Conservation (phyloP, 2,888 invertebrate species). For the Coelinius sp. region DNA sequence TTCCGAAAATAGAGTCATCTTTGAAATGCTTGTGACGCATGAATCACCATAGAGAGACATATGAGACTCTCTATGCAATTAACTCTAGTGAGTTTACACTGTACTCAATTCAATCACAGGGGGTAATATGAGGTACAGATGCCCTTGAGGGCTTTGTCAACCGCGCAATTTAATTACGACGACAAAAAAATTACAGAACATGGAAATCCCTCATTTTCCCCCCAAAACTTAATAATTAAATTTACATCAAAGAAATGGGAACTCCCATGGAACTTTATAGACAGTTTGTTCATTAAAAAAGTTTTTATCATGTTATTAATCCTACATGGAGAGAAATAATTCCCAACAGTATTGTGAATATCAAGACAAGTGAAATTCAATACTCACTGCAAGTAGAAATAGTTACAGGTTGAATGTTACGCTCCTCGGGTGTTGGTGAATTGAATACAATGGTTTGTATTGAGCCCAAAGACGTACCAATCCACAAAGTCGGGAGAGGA, state of each 20-base stretch:
- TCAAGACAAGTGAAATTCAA: background rate
- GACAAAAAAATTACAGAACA: background rate
- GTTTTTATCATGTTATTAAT: background rate
- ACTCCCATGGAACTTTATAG: background rate
- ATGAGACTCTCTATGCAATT: background rate
- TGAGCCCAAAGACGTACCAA: constrained; percentile 97
- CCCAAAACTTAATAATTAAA: background rate
- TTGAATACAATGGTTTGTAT: constrained; percentile 93
- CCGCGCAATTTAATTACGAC: background rate
- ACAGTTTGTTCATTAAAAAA: background rate
- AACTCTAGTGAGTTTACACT: background rate
- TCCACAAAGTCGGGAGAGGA: constrained; percentile 94
- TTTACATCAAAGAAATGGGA: background rate
- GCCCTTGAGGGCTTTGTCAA: background rate
- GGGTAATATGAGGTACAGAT: background rate
- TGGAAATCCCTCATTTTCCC: background rate
- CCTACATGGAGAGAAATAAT: background rate
- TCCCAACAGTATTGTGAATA: background rate
- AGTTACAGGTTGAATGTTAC: constrained; percentile 88
- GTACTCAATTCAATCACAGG: background rate
- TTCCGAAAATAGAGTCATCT: background rate
- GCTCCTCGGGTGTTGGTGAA: constrained; percentile 83
- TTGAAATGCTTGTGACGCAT: background rate
- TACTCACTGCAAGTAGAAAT: constrained; percentile 88
- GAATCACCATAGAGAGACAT: background rate